Evolutionary conservation across 2,888 invertebrate genomes (phyloP), one percentile per base, ranked within the genome.

Genomic region (Cancer borealis): DNA sequence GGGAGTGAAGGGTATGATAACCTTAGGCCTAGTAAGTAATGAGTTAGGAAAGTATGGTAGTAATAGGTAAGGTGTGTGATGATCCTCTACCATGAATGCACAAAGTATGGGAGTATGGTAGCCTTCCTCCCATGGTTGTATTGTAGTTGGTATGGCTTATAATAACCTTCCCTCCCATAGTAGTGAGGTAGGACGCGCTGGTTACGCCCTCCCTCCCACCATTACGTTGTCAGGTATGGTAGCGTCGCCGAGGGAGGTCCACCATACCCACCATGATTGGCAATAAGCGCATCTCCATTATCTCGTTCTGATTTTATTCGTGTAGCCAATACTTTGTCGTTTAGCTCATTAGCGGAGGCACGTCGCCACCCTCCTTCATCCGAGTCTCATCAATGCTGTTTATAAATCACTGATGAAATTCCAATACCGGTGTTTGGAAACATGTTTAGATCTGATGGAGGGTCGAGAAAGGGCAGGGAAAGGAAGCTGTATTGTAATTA

Each of bases 321-420:
- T 54, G 87, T 46, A 60, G 91, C 91, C 93, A 93, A 93, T 93
- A 93, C 91, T 91, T 93, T 49, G 93, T 93, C 93, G 91, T 93
- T 93, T 93, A 93, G 93, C 93, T 93, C 66, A 93, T 93, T 91
- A 93, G 60, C 91, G 60, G 45, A 84, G 93, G 93, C 93, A 93
- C 93, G 93, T 91, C 93, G 73, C 46, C 47, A 79, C 93, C 93
- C 93, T 93, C 90, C 91, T 93, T 93, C 87, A 93, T 93, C 93
- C 91, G 66, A 87, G 91, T 91, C 93, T 93, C 93, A 93, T 93
- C 93, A 93, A 93, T 93, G 93, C 87, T 90, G 93, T 93, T 93
- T 93, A 93, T 93, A 93, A 93, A 84, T 93, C 91, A 49, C 49
- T 93, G 93, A 93, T 93, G 93, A 93, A 93, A 93, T 93, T 93